Base-by-base conservation (phyloP, 2,113 vertebrate genomes). In the Lota lota region DNA sequence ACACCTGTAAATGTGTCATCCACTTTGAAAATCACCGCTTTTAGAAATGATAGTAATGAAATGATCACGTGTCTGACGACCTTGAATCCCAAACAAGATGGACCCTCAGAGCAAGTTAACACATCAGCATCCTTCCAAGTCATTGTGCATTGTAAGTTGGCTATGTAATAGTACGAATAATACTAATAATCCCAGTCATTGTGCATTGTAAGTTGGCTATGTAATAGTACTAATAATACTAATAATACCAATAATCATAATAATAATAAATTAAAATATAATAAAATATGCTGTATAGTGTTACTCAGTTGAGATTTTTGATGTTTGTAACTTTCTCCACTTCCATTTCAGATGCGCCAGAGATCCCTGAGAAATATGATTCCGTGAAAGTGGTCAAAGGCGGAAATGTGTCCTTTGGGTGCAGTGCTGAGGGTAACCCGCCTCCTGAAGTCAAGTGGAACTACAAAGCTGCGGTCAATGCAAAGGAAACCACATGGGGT, bases 391-490 rank as follows among this genome's bases (percentile, higher is more conserved):
- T 76, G 22, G 7, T 1, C 0, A 0, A 0, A 8, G 79, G 72
- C 28, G 21, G 24, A 0, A 22, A 79, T 20, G 59, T 88, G 18
- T 76, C 64, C 10, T 56, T 92, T 14, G 0, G 18, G 4, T 92
- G 89, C 73, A 28, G 1, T 28, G 85, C 82, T 61, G 56, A 77
- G 1, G 87, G 89, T 11, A 85, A 85, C 67, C 90, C 90, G 33
- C 0, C 1, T 4, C 82, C 89, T 66, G 0, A 1, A 0, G 2
- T 87, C 5, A 0, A 0, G 0, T 91, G 87, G 88, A 24, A 0
- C 0, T 72, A 68, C 71, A 22, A 1, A 5, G 0, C 4, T 21
- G 65, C 56, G 0, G 4, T 0, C 1, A 85, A 87, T 47, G 51
- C 72, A 4, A 59, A 1, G 0, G 0, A 17, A 5, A 22, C 68